Percentiles rank a stretch among this genome's conserved stretches.
phyloP scores from a whole-genome alignment of 2,888 invertebrate species.

The Eulithis testata region DNA sequence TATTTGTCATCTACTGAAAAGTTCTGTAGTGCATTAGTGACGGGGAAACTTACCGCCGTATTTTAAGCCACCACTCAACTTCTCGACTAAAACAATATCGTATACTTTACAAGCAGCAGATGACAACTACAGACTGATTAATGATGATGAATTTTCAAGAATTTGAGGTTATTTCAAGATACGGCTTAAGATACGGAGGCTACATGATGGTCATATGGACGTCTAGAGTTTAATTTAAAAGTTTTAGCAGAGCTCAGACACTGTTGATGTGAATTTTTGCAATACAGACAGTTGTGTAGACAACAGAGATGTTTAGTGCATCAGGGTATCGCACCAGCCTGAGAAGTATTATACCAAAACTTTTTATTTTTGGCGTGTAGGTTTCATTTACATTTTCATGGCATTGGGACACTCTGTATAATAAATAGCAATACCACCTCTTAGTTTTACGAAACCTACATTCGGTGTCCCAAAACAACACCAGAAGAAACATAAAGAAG shows the following conservation, averaged over 20 bases:
- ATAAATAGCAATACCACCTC: too few species aligned
- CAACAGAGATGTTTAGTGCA: constrained; percentile 12
- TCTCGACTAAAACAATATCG: too few species aligned
- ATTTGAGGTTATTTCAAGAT: not conserved
- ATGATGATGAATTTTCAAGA: too few species aligned
- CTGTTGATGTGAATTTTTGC: constrained; percentile 44
- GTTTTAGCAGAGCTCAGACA: constrained; percentile 56
- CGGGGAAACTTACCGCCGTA: constrained; percentile 39
- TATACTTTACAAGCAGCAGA: too few species aligned
- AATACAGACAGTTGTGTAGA: constrained; percentile 35
- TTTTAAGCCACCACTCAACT: not conserved
- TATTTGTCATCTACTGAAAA: constrained; percentile 54
- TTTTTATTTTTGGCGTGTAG: not conserved
- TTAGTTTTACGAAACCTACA: too few species aligned
- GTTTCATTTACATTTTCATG: too few species aligned
- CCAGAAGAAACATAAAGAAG: too few species aligned
- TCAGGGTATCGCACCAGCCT: constrained; percentile 13
- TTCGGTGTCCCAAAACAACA: too few species aligned
- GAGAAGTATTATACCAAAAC: constrained; percentile 11
- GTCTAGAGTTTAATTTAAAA: constrained; percentile 67
- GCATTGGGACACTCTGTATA: too few species aligned
- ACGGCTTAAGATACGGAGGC: not conserved
- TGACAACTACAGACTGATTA: too few species aligned
- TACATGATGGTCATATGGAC: constrained; percentile 55
- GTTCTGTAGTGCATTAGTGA: constrained; percentile 55